phyloP scores from a whole-genome alignment of 2,888 invertebrate species.

The Meiosimyza platycephala region DNA sequence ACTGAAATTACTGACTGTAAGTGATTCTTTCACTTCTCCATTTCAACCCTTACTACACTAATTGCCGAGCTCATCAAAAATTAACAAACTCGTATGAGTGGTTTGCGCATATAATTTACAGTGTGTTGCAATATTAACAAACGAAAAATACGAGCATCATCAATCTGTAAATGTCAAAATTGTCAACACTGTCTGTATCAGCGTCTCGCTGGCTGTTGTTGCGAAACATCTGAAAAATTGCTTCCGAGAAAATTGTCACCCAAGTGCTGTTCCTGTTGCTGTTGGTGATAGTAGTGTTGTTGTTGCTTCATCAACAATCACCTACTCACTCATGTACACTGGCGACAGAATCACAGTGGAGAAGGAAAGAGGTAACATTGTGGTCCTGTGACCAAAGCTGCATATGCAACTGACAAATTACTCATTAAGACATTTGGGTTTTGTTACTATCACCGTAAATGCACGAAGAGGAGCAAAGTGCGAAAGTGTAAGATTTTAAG shows the following conservation, averaged over 20 bases:
- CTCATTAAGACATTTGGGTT: constrained; percentile 45
- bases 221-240: constrained; percentile 25
- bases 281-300: not conserved
- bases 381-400: constrained; percentile 36
- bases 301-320: constrained; percentile 10
- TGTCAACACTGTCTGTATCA: constrained; percentile 40
- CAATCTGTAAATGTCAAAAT: constrained; percentile 45
- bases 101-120: constrained; percentile 22
- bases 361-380: not conserved
- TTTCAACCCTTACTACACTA: not conserved
- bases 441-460: constrained; percentile 3
- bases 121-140: constrained; percentile 29
- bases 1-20: not conserved
- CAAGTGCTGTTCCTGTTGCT: constrained; percentile 29
- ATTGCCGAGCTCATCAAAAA: constrained; percentile 7
- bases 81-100: not conserved
- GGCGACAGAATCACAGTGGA: not conserved
- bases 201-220: not conserved
- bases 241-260: constrained; percentile 45
- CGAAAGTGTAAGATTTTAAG: too few relatives aligned
- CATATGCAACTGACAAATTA: constrained; percentile 53
- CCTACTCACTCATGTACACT: constrained; percentile 6
- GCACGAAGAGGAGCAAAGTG: constrained; percentile 4
- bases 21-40: not conserved
- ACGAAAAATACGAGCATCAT: constrained; percentile 37